Evolutionary conservation across 2,797 vertebrate genomes (phyloP).

Genomic region (Xiphophorus birchmanni): DNA sequence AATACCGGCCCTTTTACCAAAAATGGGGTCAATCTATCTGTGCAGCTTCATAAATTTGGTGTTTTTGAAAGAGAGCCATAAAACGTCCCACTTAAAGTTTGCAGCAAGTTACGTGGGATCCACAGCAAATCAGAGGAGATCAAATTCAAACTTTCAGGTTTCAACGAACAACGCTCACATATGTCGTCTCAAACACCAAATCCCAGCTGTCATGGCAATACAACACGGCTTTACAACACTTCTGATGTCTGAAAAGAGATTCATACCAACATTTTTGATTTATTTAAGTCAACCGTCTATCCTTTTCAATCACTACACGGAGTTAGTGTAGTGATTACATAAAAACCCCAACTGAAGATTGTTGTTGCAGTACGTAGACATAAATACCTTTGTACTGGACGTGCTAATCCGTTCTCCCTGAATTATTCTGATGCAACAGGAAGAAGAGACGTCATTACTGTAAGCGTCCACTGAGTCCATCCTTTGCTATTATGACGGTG

Average conservation of each 20-base stretch:
- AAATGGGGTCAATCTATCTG: too few species aligned
- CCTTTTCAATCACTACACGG: background rate
- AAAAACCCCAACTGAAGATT: background rate
- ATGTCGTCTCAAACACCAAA: background rate
- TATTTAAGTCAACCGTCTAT: background rate
- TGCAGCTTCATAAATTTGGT: background rate
- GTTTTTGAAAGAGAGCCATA: background rate
- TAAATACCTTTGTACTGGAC: slow-evolving; percentile 46
- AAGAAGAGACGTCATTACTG: slow-evolving; percentile 71
- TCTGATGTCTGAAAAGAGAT: background rate
- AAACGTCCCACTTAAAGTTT: background rate
- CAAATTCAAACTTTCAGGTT: background rate
- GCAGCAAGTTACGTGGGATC: background rate
- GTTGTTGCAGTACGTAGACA: background rate
- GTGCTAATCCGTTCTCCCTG: slow-evolving; percentile 56
- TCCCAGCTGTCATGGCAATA: background rate
- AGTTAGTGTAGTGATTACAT: background rate
- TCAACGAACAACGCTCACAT: background rate
- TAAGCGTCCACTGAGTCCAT: slow-evolving; percentile 68
- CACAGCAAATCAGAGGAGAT: background rate
- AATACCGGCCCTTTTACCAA: too few species aligned
- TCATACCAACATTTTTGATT: background rate
- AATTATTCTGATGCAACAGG: slow-evolving; percentile 54
- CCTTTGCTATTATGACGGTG: slow-evolving; percentile 56
- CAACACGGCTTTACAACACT: background rate